Percentiles rank a stretch among this genome's conserved stretches.
These are phyloP conservation scores for Tubulanus polymorphus DNA, from an alignment of 2,888 invertebrate species.

Conservation along the genomic window DNA sequence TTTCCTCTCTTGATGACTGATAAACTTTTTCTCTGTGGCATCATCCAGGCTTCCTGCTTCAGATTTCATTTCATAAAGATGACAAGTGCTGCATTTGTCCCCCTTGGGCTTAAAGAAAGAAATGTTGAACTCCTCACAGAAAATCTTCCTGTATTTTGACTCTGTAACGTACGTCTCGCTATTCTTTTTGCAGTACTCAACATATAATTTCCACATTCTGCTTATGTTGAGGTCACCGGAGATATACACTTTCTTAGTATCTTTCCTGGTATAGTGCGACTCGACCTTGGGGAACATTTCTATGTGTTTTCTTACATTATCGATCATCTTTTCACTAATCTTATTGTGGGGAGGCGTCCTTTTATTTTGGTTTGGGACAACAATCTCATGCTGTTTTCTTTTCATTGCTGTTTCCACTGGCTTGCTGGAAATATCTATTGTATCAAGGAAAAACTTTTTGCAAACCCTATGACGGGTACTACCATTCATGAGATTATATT, in stretches of 20 bases:
- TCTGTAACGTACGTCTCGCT: not conserved
- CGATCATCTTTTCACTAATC: not conserved
- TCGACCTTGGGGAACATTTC: conserved; percentile 12
- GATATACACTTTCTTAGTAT: conserved; percentile 8
- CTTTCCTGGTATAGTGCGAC: conserved; percentile 16
- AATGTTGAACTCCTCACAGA: not conserved
- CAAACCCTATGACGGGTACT: conserved; percentile 11
- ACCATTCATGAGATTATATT: conserved; percentile 8
- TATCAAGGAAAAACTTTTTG: conserved; percentile 13
- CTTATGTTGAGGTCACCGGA: not conserved
- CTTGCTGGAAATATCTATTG: conserved; percentile 14
- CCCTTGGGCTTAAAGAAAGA: not conserved
- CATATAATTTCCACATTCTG: conserved; percentile 14
- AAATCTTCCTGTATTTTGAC: conserved; percentile 9
- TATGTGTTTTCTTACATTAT: not conserved
- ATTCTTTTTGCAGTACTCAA: not conserved
- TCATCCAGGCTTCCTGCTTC: not conserved
- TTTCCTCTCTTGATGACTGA: not conserved
- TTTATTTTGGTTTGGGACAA: not conserved
- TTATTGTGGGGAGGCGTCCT: not conserved
- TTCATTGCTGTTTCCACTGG: conserved; percentile 15
- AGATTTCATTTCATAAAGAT: not conserved
- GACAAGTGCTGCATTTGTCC: not conserved
- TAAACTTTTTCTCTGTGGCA: not conserved
- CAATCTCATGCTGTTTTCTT: conserved; percentile 7